Base-by-base conservation (phyloP, 2,113 vertebrate genomes). In the Vidua chalybeata region DNA sequence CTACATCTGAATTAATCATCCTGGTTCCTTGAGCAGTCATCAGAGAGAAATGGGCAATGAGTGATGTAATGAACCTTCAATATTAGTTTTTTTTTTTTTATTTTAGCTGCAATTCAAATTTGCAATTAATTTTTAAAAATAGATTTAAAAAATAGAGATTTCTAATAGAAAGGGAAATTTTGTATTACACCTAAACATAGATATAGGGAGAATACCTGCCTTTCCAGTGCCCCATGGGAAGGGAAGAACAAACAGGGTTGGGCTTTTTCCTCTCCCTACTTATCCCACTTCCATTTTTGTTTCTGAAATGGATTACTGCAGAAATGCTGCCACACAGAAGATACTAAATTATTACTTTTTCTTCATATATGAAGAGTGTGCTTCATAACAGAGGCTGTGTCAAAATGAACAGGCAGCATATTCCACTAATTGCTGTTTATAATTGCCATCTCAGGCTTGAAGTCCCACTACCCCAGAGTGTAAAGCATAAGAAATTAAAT, bases 251-350 rank as follows among this genome's bases (percentile, higher is more conserved):
- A 64, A 64, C 7, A 69, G 9, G 11, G 6, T 13, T 56, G 28
- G 0, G 0, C 13, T 67, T 63, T 80, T 62, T 8, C n/a, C 54
- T 91, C 41, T 30, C 13, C 59, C 13, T 88, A 20, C 8, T 62
- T 77, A 39, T 21, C 6, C 19, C 24, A 21, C 45, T 92, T 77
- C 24, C 27, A 4, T n/a, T 64, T 88, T 74, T 59, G 7, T 56
- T 89, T 91, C n/a, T 87, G 69, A 84, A 86, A 84, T 35, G 17
- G 9, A 52, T 80, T 79, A 43, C 43, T 78, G 55, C 20, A 72
- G 73, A 64, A 83, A n/a, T 0, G 0, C 24, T 79, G 54, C n/a
- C 15, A 52, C 35, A 61, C 0, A 2, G n/a, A 48, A 61, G 15
- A 52, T 41, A 71, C 6, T 35, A 89, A 89, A 52, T 48, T 27